phyloP scores from a whole-genome alignment of 2,888 invertebrate genomes.

The Papilio protenor region DNA sequence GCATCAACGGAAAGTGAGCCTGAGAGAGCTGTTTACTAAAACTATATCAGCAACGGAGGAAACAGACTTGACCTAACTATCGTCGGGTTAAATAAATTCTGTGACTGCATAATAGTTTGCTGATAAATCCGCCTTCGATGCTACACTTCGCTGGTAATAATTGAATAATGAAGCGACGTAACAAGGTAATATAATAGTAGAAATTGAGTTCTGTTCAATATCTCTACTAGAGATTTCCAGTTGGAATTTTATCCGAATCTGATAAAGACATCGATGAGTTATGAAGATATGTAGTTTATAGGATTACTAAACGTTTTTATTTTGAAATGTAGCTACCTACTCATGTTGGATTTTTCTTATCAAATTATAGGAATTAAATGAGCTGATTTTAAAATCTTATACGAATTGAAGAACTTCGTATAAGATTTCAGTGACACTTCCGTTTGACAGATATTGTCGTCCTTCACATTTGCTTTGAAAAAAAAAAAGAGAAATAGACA shows the following conservation, averaged over 20 bases:
- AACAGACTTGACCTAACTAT: conserved; percentile 3
- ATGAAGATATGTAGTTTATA: neutral
- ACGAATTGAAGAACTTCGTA: neutral
- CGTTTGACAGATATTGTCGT: too few species aligned
- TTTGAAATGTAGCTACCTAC: neutral
- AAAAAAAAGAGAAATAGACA: too few species aligned
- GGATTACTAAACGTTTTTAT: neutral
- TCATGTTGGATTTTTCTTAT: neutral
- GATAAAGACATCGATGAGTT: neutral
- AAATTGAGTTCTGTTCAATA: neutral
- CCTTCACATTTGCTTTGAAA: too few species aligned
- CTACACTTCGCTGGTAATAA: neutral
- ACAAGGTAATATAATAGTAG: neutral
- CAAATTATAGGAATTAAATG: neutral
- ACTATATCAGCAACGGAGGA: conserved; percentile 4
- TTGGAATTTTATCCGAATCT: neutral
- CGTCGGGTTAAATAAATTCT: neutral
- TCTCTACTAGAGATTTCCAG: neutral
- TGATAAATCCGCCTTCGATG: neutral
- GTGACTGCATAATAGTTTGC: neutral
- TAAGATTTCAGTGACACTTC: too few species aligned
- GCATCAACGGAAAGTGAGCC: neutral
- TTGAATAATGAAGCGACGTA: neutral
- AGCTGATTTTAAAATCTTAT: neutral
- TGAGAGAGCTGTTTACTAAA: neutral